Evolutionary conservation across 1,140 invertebrate genomes (phyloP), one percentile per base, ranked within the genome.

Genomic region (Nixonia krombeini): DNA sequence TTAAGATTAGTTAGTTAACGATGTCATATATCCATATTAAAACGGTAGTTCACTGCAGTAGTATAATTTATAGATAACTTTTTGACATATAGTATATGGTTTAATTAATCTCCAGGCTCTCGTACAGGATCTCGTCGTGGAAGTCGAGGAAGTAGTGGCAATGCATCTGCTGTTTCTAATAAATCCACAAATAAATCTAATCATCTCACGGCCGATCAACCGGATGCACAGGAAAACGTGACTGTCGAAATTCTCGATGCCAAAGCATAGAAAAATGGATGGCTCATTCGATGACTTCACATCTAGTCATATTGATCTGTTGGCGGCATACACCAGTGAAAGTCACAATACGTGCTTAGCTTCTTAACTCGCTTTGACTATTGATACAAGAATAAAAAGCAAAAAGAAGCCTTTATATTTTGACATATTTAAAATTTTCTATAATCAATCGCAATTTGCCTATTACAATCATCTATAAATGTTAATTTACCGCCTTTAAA

Each of bases 121-220:
- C 86, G 89, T 46, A 83, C 85, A 88, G 90, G 89, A 55, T 90
- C 89, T 53, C 85, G 89, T 44, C 86, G 90, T 42, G 90, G 90
- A 42, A 91, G 90, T 46, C 87, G 88, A 70, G 88, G 88, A 4
- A 91, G 90, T 77, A 91, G 88, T 42, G 84, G 84, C 59, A 90
- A 88, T 50, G 87, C 89, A 46, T 91, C 90, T 1, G 88, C 87
- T 0, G 83, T 86, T 2, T 90, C 89, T 6, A 81, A 75, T 47
- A 84, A 84, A 58, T 86, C 86, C 38, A 87, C 86, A 70, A 88
- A 86, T 75, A 46, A 78, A 73, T 56, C 69, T 55, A 59, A 82
- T 67, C 75, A 81, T 21, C 63, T 74, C 21, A 74, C 67, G 31
- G 72, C 81, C 15, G 85, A 87, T 41, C 83, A 86, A 44, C 12